Base-by-base conservation (phyloP, 2,888 invertebrate genomes). In the Tetragonisca angustula region DNA sequence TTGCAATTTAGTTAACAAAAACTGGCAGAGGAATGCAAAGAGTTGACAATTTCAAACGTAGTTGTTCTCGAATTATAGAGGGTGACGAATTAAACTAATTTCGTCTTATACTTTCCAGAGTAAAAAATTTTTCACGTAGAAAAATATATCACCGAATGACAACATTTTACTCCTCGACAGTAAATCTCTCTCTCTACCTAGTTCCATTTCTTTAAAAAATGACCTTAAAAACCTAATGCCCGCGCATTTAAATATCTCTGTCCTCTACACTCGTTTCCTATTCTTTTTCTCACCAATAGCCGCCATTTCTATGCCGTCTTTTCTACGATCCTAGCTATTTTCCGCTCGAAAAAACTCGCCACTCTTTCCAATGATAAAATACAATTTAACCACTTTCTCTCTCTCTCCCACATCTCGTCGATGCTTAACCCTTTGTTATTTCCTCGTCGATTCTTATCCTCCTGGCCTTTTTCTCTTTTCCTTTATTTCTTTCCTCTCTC, bases 341-440 rank as follows among this genome's bases (percentile, higher is more conserved):
- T 62, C 49, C 61, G 24, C 61, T 32, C 49, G 15, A 72, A 27
- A 27, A 6, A 27, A 62, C 49, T 27, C 2, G 21, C 24, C 24
- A 32, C 62, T 49, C 61, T 59, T 64, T 15, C 32, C 19, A 27
- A 62, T 50, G 49, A 62, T 72, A 72, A 61, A 72, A 27, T 62
- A 50, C 72, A 32, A 43, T 50, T 72, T 24, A 50, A 61, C 4
- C 49, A 19, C 32, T 21, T 65, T 61, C 21, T 43, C 27, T 21
- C 61, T 50, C 67, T 50, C n/a, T 59, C 67, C 56, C 76, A 49
- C 43, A 43, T 56, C 49, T 19, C 62, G 43, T 67, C 43, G 32
- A 43, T 83, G 71, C 72, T 85, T 79, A 77, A 84, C 71, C 76
- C 75, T 83, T 84, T 79, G 85, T 83, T 80, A 80, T 19, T 73